Percentiles rank a stretch among this genome's conserved stretches.
phyloP scores from a whole-genome alignment of 2,888 invertebrate genomes.

The Hemicrepidius hirtus region DNA sequence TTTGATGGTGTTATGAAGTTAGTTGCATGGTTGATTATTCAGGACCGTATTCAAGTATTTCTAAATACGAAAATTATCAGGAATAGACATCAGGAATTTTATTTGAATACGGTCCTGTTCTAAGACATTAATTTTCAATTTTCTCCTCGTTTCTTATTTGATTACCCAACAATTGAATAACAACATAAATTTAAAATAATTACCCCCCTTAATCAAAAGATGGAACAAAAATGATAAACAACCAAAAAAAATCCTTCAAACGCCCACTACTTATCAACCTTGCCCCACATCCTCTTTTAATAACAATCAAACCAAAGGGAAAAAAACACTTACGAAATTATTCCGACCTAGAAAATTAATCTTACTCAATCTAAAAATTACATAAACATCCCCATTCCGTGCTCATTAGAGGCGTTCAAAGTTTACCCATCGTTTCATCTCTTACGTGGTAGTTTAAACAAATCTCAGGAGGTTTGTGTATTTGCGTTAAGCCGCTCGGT shows the following conservation, averaged over 20 bases:
- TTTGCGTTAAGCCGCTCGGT: conserved; percentile 13
- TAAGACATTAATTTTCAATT: not conserved
- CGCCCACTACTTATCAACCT: not conserved
- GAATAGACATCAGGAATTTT: too few relatives aligned
- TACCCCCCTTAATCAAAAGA: not conserved
- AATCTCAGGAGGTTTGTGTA: conserved; percentile 20
- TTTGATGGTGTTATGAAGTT: too few relatives aligned
- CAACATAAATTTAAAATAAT: too few relatives aligned
- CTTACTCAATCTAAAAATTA: conserved; percentile 7
- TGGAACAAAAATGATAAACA: not conserved
- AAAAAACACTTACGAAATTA: not conserved
- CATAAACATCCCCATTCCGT: conserved; percentile 17
- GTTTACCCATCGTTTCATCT: conserved; percentile 27
- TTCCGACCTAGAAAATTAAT: conserved; percentile 20
- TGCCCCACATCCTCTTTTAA: not conserved
- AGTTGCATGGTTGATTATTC: too few relatives aligned
- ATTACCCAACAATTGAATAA: too few relatives aligned
- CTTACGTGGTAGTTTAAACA: conserved; percentile 17
- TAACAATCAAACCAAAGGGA: not conserved
- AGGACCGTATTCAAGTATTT: not conserved
- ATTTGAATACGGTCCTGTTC: not conserved
- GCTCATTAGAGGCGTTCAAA: not conserved
- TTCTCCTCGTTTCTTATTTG: too few relatives aligned
- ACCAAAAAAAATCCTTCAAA: not conserved
- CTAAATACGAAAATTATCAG: too few relatives aligned